Evolutionary conservation across 1,140 invertebrate species (phyloP).

Genomic region (Drosophila albomicans): DNA sequence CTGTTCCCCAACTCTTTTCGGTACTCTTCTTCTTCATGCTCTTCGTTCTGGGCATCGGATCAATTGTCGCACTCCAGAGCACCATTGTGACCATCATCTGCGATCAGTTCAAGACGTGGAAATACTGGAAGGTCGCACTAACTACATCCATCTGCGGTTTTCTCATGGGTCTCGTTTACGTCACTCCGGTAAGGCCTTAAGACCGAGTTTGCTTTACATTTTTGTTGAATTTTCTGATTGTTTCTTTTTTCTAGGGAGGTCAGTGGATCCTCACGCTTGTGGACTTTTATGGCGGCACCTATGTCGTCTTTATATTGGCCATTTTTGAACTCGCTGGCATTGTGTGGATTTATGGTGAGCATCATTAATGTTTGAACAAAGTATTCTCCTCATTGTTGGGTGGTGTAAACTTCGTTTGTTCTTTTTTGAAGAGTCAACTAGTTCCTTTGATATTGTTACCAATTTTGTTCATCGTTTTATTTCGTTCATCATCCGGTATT

Average conservation of each 20-base stretch:
- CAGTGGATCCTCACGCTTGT: conserved; percentile 94
- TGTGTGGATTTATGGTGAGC: conserved; percentile 91
- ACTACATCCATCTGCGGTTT: conserved; percentile 88
- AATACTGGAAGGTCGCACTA: conserved; percentile 88
- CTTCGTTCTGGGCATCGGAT: conserved; percentile 92
- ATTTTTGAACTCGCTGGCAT: conserved; percentile 90
- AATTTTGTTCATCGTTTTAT: too few relatives aligned
- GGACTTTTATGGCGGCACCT: conserved; percentile 93
- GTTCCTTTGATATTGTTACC: too few relatives aligned
- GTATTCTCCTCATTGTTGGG: too few relatives aligned
- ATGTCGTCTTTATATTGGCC: conserved; percentile 91
- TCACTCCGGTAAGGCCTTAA: conserved; percentile 89
- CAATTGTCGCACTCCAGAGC: conserved; percentile 89
- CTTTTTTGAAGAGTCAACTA: too few relatives aligned
- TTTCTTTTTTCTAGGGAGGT: conserved; percentile 89
- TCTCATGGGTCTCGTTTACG: conserved; percentile 89
- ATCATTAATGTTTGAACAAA: too few relatives aligned
- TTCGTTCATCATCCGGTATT: too few relatives aligned
- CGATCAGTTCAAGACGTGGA: conserved; percentile 89
- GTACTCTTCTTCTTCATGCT: conserved; percentile 97
- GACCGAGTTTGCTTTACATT: background rate
- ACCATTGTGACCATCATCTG: conserved; percentile 89
- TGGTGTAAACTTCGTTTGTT: too few relatives aligned
- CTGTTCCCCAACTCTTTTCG: conserved; percentile 90
- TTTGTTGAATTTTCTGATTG: conserved; percentile 14